Percentiles rank a stretch among this genome's conserved stretches.
These are phyloP conservation scores for Spodoptera frugiperda DNA, from an alignment of 1,140 invertebrate genomes.

Conservation along the genomic window DNA sequence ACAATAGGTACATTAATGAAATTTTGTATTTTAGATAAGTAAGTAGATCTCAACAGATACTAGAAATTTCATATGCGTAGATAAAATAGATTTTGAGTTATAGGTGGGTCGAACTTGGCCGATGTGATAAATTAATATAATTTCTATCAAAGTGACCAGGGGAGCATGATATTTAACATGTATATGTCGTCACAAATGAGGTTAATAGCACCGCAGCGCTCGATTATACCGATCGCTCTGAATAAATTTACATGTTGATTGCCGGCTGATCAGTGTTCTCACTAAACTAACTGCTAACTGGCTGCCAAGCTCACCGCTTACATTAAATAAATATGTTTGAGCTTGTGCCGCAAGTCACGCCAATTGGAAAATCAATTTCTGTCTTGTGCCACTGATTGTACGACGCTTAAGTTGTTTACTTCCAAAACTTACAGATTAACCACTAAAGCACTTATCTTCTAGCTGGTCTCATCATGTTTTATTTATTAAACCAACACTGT, in stretches of 20 bases:
- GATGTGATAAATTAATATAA: slow-evolving; percentile 67
- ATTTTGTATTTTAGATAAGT: too few relatives aligned
- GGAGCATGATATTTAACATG: slow-evolving; percentile 70
- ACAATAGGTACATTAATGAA: too few relatives aligned
- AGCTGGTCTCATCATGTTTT: too few relatives aligned
- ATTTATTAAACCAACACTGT: not conserved
- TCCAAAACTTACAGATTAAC: too few relatives aligned
- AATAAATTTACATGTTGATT: slow-evolving; percentile 85
- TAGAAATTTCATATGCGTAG: too few relatives aligned
- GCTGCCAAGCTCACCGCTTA: slow-evolving; percentile 59
- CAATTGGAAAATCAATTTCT: slow-evolving; percentile 51
- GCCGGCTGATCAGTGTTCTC: slow-evolving; percentile 74
- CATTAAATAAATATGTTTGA: slow-evolving; percentile 64
- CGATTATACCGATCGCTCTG: slow-evolving; percentile 80
- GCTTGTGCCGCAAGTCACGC: slow-evolving; percentile 45
- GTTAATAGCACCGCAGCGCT: slow-evolving; percentile 77
- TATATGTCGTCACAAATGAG: slow-evolving; percentile 74
- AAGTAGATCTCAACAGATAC: too few relatives aligned
- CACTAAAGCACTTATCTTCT: too few relatives aligned
- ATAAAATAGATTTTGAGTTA: too few relatives aligned
- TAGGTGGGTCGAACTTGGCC: too few relatives aligned
- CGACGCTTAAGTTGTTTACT: not conserved
- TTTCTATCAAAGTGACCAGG: slow-evolving; percentile 64
- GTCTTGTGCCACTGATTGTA: slow-evolving; percentile 37
- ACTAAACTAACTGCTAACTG: slow-evolving; percentile 71